Evolutionary conservation across 2,797 vertebrate species (phyloP).

Genomic region (Dallia pectoralis): DNA sequence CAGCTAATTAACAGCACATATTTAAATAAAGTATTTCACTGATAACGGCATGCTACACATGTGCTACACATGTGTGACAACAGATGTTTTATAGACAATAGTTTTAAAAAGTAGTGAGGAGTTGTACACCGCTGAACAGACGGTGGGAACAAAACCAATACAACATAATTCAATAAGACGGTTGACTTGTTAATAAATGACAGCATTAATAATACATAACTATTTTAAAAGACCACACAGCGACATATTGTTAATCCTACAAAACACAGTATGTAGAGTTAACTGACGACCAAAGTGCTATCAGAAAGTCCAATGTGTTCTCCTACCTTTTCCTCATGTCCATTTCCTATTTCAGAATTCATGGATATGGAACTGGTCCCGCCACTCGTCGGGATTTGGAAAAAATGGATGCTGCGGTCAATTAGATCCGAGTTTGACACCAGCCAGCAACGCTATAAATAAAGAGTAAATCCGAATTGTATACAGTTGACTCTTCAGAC

Average conservation of each 20-base stretch:
- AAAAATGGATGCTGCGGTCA: conserved; percentile 8
- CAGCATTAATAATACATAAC: neutral
- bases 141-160: neutral
- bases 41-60: neutral
- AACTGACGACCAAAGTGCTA: neutral
- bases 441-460: conserved; percentile 16
- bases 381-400: conserved; percentile 10
- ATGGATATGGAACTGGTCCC: conserved; percentile 45
- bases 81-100: neutral
- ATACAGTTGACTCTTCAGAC: neutral
- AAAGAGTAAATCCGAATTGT: neutral
- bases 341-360: conserved; percentile 52
- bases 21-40: no score
- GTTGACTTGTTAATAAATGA: no score
- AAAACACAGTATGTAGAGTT: neutral
- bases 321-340: conserved; percentile 57
- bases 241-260: neutral
- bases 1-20: no score
- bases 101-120: neutral
- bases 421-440: conserved; percentile 26
- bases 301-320: neutral
- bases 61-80: neutral
- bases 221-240: neutral
- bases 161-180: neutral
- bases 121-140: neutral